These are phyloP conservation scores for Microcebus ravelobensis DNA, from an alignment of 2,113 vertebrate genomes.

Conservation along the genomic window DNA sequence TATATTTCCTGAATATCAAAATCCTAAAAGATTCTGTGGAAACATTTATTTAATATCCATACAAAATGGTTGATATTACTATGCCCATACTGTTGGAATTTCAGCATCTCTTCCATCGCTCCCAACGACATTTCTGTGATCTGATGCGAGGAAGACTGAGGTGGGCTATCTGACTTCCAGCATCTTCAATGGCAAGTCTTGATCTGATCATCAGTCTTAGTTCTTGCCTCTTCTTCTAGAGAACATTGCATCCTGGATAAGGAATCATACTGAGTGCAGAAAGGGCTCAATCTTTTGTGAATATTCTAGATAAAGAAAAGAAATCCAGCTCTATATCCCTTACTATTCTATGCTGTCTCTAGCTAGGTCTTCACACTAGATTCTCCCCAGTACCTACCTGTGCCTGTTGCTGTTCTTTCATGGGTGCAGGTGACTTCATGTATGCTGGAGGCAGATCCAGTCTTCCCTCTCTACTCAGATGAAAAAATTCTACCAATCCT, in stretches of 20 bases:
- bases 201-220: background rate
- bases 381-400: background rate
- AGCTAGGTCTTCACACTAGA: background rate
- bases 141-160: background rate
- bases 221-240: background rate
- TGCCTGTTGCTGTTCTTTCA: background rate
- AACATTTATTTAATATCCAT: background rate
- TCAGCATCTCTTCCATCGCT: background rate
- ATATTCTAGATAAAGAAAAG: background rate
- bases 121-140: background rate
- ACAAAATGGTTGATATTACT: background rate
- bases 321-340: background rate
- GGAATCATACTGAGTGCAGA: background rate
- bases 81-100: background rate
- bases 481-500: background rate
- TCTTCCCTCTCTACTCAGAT: background rate
- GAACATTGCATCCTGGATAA: background rate
- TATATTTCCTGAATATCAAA: background rate
- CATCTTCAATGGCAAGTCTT: background rate
- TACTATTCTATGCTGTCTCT: background rate
- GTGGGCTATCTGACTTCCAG: background rate
- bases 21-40: background rate
- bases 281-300: background rate
- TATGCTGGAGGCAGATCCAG: background rate
- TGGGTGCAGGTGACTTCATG: rapidly evolving